phyloP scores from a whole-genome alignment of 2,113 vertebrate genomes.

The Pontoporia blainvillei region DNA sequence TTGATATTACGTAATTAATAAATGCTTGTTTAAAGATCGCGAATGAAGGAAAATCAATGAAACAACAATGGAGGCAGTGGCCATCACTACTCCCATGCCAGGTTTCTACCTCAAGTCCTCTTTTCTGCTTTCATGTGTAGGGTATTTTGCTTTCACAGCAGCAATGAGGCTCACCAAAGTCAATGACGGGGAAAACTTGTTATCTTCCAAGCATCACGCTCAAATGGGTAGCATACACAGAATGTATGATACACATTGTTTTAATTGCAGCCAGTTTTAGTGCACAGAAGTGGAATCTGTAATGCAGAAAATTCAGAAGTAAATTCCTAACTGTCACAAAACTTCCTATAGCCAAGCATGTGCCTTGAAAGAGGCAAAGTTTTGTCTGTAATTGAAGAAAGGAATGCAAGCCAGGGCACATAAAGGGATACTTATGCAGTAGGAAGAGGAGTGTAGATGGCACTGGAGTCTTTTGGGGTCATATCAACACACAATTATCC shows the following conservation, averaged over 20 bases:
- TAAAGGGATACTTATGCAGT: not conserved
- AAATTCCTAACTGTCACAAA: conserved; percentile 60
- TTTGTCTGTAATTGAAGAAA: conserved; percentile 13
- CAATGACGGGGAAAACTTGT: conserved; percentile 6
- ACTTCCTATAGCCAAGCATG: conserved; percentile 20
- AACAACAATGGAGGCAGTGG: not conserved
- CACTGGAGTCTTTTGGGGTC: not conserved
- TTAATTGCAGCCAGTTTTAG: not conserved
- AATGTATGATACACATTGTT: not conserved
- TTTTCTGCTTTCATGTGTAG: not conserved
- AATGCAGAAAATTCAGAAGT: conserved; percentile 56
- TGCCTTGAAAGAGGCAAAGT: not conserved
- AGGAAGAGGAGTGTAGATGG: not conserved
- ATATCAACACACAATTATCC: not conserved
- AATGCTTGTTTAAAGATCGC: not conserved
- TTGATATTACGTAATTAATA: not conserved
- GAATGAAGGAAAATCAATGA: not conserved
- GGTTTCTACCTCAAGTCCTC: not conserved
- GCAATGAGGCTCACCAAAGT: not conserved
- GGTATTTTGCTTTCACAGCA: not conserved
- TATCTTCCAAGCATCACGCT: not conserved
- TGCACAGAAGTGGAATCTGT: conserved; percentile 6
- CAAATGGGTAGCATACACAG: not conserved
- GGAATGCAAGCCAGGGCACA: not conserved
- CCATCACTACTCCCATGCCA: not conserved